phyloP scores from a whole-genome alignment of 35 echinoderm and acorn worm genomes.

The Lytechinus pictus region DNA sequence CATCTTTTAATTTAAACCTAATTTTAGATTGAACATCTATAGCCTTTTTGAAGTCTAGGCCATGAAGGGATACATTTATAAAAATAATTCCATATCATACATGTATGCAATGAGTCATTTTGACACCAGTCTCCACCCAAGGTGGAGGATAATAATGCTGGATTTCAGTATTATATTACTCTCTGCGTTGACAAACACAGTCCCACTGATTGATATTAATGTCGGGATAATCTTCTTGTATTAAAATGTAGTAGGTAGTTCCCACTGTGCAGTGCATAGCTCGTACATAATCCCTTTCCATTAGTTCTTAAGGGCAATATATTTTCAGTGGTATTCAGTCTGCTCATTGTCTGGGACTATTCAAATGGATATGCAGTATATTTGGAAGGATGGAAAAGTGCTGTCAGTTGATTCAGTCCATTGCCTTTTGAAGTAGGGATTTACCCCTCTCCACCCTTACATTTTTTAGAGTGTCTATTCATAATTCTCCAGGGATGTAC shows the following conservation, averaged over 20 bases:
- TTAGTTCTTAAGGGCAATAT: background rate
- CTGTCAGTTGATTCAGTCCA: too few species aligned
- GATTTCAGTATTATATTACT: background rate
- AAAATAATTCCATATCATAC: too few species aligned
- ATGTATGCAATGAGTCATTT: background rate
- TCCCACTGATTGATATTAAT: slow-evolving; percentile 18
- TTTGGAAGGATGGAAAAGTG: too few species aligned
- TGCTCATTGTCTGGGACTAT: background rate
- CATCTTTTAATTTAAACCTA: too few species aligned
- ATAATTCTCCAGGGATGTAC: too few species aligned
- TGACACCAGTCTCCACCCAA: background rate
- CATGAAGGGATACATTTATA: too few species aligned
- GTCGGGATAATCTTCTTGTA: background rate
- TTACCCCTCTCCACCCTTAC: too few species aligned
- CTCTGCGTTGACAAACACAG: background rate
- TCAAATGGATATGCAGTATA: too few species aligned
- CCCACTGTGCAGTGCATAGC: background rate
- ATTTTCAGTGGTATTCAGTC: background rate
- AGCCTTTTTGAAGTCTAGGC: too few species aligned
- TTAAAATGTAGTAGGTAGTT: background rate
- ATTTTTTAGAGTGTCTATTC: too few species aligned
- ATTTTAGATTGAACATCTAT: too few species aligned
- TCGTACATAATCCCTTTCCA: background rate
- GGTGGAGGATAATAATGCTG: background rate
- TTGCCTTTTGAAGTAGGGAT: too few species aligned